phyloP scores from a whole-genome alignment of 2,888 invertebrate species.

The Caenorhabditis macrosperma region DNA sequence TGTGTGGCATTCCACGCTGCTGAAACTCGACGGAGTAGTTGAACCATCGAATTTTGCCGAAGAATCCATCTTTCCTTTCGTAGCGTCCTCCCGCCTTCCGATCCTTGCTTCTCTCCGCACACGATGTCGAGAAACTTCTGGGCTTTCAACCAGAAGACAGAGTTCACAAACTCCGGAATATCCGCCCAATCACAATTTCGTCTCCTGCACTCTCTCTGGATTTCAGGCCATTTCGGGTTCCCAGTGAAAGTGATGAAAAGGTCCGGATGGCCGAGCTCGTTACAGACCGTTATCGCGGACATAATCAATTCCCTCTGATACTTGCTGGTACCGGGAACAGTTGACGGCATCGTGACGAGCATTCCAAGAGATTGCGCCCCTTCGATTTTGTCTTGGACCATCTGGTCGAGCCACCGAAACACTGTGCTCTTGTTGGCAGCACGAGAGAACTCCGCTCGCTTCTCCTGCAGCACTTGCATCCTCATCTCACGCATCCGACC shows the following conservation, averaged over 20 bases:
- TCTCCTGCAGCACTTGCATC: background rate
- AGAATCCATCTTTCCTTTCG: background rate
- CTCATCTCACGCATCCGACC: background rate
- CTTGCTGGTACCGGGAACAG: background rate
- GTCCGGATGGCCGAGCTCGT: constrained; percentile 9
- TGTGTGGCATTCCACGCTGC: constrained; percentile 38
- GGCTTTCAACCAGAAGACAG: constrained; percentile 3
- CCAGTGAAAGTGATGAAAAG: constrained; percentile 35
- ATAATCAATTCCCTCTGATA: constrained; percentile 21
- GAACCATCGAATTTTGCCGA: constrained; percentile 29
- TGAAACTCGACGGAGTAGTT: constrained; percentile 33
- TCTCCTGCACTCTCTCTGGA: background rate
- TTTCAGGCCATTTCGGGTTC: constrained; percentile 22
- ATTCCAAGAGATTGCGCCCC: constrained; percentile 3
- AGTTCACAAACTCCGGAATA: constrained; percentile 21
- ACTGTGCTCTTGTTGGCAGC: background rate
- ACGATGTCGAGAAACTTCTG: constrained; percentile 4
- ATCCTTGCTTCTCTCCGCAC: background rate
- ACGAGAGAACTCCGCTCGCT: constrained; percentile 2
- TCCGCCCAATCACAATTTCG: constrained; percentile 9
- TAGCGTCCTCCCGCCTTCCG: too few relatives aligned
- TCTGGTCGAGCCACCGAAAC: background rate
- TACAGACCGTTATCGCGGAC: constrained; percentile 3
- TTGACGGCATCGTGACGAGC: background rate
- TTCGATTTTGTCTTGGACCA: background rate